Evolutionary conservation across 30 jellyfish, hydroid and myxozoan genomes (phyloP), one percentile per base, ranked within the genome.

Genomic region (Sanderia malayensis): DNA sequence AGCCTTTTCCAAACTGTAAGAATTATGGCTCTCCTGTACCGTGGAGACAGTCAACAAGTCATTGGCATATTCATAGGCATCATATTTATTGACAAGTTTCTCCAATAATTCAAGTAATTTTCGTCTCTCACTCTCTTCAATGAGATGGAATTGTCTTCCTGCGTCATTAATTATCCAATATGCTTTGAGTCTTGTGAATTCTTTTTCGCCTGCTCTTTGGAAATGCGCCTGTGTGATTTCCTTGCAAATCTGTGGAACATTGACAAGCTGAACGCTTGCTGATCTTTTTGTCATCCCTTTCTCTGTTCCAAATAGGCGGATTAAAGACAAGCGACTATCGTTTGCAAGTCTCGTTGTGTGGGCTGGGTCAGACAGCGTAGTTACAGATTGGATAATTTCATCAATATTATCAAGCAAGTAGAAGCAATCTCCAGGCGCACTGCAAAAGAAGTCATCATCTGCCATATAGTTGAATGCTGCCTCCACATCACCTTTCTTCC

Each of bases 31-130:
- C 0, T 31, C 31, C 60, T 49, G 81, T 30, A 62, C 61, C 10
- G 81, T 71, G 31, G 89, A 78, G 2, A 55, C 75, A 18, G 61
- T 71, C 81, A 77, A 46, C 1, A 77, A 60, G 22, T 64, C 75
- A 3, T 58, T 73, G 7, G 81, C 52, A 25, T 77, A 71, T 17
- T n/a, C 53, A 44, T 46, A 53, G 67, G 70, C 55, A 0, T 58
- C 44, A 78, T 61, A 65, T 7, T 19, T 61, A 1, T 2, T 10
- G n/a, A 77, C 81, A 20, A 77, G 59, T 73, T 55, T 77, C 31
- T 30, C 1, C 34, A 77, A 61, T 77, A 70, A 65, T 10, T 30
- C 2, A 10, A 63, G 37, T 22, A 77, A 66, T 0, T 27, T 18
- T 33, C 55, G 58, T 22, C 58, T 68, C 1, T 66, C 75, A 2